These are phyloP conservation scores for Geopemphigus sp. DNA, from an alignment of 1,140 invertebrate genomes.

Conservation along the genomic window DNA sequence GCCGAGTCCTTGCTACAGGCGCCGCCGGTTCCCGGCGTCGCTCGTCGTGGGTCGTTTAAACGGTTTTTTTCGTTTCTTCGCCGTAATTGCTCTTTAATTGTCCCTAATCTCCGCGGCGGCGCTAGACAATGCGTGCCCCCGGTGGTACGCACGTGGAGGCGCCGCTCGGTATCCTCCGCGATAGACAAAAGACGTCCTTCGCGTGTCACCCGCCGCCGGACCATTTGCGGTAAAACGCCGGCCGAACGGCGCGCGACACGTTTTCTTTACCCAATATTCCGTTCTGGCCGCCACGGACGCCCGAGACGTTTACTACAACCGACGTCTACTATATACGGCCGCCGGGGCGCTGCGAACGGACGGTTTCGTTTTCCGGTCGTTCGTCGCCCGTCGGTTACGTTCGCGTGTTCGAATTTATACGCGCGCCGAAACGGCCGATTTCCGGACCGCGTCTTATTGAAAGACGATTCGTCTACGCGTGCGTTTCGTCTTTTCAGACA, in stretches of 20 bases:
- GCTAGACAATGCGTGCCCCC: background rate
- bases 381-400: no score
- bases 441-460: no score
- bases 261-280: background rate
- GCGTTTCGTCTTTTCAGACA: no score
- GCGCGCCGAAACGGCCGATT: no score
- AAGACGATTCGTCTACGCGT: no score
- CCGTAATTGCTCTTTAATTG: constrained; percentile 12
- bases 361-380: no score
- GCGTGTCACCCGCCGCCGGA: background rate
- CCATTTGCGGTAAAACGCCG: background rate
- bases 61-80: background rate
- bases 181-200: constrained; percentile 9
- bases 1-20: background rate
- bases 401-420: no score
- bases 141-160: background rate
- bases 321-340: no score
- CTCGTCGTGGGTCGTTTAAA: background rate
- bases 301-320: background rate
- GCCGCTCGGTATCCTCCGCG: no score
- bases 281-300: background rate
- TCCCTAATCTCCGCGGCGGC: constrained; percentile 22
- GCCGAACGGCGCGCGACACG: no score
- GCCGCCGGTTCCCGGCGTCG: background rate
- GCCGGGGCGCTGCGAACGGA: no score